Base-by-base conservation (phyloP, 2,113 vertebrate species). In the Columbina picui region DNA sequence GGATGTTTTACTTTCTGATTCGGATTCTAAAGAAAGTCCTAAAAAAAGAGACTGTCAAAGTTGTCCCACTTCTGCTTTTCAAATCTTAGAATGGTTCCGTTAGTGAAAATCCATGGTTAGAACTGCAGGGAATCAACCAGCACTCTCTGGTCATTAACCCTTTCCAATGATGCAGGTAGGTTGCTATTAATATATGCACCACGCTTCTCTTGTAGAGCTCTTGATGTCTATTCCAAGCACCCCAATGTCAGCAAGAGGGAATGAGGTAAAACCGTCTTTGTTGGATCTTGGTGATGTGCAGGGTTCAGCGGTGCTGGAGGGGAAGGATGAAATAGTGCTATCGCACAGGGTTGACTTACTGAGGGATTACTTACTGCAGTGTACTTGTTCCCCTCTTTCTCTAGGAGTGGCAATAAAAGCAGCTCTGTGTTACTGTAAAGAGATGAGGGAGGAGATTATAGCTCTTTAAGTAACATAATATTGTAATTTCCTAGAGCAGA, bases 161-260 rank as follows among this genome's bases (percentile, higher is more conserved):
- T 59, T 64, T 16, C 69, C 39, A 19, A 0, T n/a, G 29, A 25
- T 26, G 18, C 25, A 12, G 7, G 19, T 27, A 32, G 52, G 45
- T 52, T 39, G 22, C 5, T 49, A 0, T 15, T 45, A 45, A 45
- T 45, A 45, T 9, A 7, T 57, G 4, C 23, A 8, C 41, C 20
- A 5, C 4, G 5, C 3, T 7, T 43, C 8, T 81, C 14, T 53
- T 45, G 8, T 3, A 53, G 30, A 65, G 50, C 81, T 80, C 9
- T 0, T 9, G 10, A 4, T 1, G 0, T 29, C 12, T 22, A 7
- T 39, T 52, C 22, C 19, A 11, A 25, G 45, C 45, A 27, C n/a
- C 29, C 29, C 27, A 27, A 6, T 36, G 41, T 8, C 86, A 80
- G 77, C 38, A 84, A 45, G 76, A 61, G 34, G 7, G 26, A 8